Base-by-base conservation (phyloP, 2,113 vertebrate genomes). In the Phocoena sinus region DNA sequence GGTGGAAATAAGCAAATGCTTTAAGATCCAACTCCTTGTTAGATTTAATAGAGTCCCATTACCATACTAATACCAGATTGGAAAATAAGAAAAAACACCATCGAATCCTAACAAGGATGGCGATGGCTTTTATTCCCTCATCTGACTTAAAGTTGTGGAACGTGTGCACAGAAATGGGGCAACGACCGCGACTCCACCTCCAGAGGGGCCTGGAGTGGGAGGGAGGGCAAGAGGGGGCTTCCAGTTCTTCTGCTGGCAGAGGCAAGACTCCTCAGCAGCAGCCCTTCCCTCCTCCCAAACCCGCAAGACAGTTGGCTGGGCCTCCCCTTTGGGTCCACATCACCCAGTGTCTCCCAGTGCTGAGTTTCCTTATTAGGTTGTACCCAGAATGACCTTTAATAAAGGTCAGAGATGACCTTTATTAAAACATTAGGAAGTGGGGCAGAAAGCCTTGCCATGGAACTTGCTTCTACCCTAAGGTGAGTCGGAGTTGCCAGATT, bases 1-100 rank as follows among this genome's bases (percentile, higher is more conserved):
- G 25, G 76, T 80, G 50, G 94, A 87, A 96, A 90, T 86, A 88
- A 95, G 94, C 95, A 92, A 97, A 90, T 7, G 23, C 82, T 90
- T 77, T 33, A 62, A 96, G 89, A 89, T 77, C 50, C 93, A 95
- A 38, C 76, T 70, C 14, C 56, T 60, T 31, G 70, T 70, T 83
- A 38, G 82, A 79, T 92, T 71, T 47, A 91, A 60, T 56, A 74
- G 84, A 89, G 71, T 36, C n/a, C 53, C 0, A 0, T 92, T 84
- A 71, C 65, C 41, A 28, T 26, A 20, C n/a, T 70, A 44, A 79
- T 31, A 31, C 13, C 36, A 50, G 31, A 60, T 33, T 81, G 68
- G 56, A 31, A 50, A 68, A 77, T 36, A 79, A 89, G 89, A 92
- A 68, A 44, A 76, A 77, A 73, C 25, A 25, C 21, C 44, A 10